Conservation (phyloP, 2,888 invertebrate species). For the Coronaproctus castanopsis region DNA sequence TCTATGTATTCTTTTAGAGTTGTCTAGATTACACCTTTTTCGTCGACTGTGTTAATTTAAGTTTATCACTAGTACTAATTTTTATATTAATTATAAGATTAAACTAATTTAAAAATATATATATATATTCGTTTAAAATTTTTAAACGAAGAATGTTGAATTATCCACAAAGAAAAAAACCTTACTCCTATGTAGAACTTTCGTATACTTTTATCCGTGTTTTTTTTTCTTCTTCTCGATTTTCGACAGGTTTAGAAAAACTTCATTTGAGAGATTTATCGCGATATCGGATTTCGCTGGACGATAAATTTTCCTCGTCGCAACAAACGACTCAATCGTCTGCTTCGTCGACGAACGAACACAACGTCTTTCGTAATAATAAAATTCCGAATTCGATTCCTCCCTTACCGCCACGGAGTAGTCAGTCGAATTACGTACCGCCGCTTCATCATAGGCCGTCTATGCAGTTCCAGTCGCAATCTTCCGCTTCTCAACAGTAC, state of each 20-base stretch:
- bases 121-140: too few relatives aligned
- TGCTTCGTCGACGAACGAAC: background rate
- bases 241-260: slow-evolving; percentile 16
- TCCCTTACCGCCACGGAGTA: slow-evolving; percentile 10
- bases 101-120: too few relatives aligned
- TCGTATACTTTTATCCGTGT: background rate
- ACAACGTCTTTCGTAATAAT: slow-evolving; percentile 7
- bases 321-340: background rate
- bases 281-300: slow-evolving; percentile 12
- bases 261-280: slow-evolving; percentile 13
- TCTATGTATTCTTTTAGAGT: too few relatives aligned
- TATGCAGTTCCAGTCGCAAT: slow-evolving; percentile 7
- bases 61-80: too few relatives aligned
- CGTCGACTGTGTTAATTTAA: too few relatives aligned
- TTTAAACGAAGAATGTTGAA: too few relatives aligned
- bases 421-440: too few relatives aligned
- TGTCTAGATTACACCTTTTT: too few relatives aligned
- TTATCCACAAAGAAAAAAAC: too few relatives aligned
- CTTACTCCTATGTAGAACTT: too few relatives aligned
- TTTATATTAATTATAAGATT: too few relatives aligned
- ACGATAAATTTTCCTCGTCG: slow-evolving; percentile 7
- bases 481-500: slow-evolving; percentile 18
- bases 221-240: too few relatives aligned
- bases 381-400: slow-evolving; percentile 17
- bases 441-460: slow-evolving; percentile 5